phyloP scores from a whole-genome alignment of 2,888 invertebrate genomes.

The Caenorhabditis zanzibari region DNA sequence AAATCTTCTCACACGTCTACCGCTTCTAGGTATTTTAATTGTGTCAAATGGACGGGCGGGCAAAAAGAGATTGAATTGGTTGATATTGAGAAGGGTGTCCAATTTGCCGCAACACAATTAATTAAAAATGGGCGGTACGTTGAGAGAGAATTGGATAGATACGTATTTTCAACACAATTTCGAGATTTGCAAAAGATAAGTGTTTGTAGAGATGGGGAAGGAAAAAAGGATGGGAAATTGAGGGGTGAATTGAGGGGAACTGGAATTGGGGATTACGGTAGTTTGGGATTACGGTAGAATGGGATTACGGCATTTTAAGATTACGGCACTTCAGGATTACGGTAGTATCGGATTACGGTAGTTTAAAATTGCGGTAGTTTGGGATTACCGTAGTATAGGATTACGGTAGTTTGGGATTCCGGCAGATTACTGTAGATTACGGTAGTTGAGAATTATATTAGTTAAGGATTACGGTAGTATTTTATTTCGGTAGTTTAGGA shows the following conservation, averaged over 20 bases:
- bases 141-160: background rate
- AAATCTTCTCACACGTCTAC: slow-evolving; percentile 36
- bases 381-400: too few relatives aligned
- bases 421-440: too few relatives aligned
- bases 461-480: too few relatives aligned
- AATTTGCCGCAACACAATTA: slow-evolving; percentile 63
- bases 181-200: slow-evolving; percentile 45
- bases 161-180: slow-evolving; percentile 43
- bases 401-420: too few relatives aligned
- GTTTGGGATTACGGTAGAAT: too few relatives aligned
- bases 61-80: slow-evolving; percentile 41
- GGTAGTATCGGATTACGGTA: too few relatives aligned
- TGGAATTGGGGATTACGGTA: too few relatives aligned
- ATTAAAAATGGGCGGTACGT: slow-evolving; percentile 26
- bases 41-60: slow-evolving; percentile 41
- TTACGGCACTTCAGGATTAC: too few relatives aligned
- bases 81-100: slow-evolving; percentile 29
- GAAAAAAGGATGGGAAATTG: background rate
- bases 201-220: background rate
- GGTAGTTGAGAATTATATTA: too few relatives aligned
- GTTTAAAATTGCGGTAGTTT: too few relatives aligned
- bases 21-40: slow-evolving; percentile 58
- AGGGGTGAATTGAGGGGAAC: background rate
- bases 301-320: too few relatives aligned
- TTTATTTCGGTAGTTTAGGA: too few relatives aligned